Percentiles rank a stretch among this genome's conserved stretches.
phyloP scores from a whole-genome alignment of 2,797 vertebrate species.

The Acanthurus leucopareius region DNA sequence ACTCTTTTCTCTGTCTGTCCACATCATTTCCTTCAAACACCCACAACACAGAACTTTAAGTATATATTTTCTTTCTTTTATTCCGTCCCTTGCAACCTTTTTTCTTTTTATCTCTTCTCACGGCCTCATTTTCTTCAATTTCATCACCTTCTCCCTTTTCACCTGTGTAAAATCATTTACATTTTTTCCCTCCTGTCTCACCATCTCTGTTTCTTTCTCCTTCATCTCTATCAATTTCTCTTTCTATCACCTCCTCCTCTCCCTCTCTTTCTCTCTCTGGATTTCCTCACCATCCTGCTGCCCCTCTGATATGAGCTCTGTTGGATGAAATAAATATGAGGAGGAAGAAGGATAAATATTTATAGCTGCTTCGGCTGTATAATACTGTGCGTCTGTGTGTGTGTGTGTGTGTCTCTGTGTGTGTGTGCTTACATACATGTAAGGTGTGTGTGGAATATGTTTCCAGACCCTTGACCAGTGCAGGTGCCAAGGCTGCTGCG shows the following conservation, averaged over 20 bases:
- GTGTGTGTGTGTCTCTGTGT: slow-evolving; percentile 18
- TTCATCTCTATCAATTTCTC: slow-evolving; percentile 38
- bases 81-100: neutral
- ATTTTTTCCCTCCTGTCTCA: slow-evolving; percentile 12
- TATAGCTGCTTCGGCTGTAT: slow-evolving; percentile 75
- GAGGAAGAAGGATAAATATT: slow-evolving; percentile 81
- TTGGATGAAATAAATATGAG: slow-evolving; percentile 85
- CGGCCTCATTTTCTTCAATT: neutral
- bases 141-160: slow-evolving; percentile 5
- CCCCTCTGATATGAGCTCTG: slow-evolving; percentile 75
- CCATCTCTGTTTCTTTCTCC: slow-evolving; percentile 18
- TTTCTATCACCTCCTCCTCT: slow-evolving; percentile 29
- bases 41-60: neutral
- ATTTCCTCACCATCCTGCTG: slow-evolving; percentile 65
- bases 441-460: slow-evolving; percentile 34
- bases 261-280: slow-evolving; percentile 49
- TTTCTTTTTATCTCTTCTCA: neutral
- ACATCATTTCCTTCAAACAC: neutral
- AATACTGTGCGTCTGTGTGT: slow-evolving; percentile 63
- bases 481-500: slow-evolving; percentile 61
- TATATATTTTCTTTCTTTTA: neutral
- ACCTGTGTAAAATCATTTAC: slow-evolving; percentile 12
- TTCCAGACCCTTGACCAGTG: slow-evolving; percentile 60
- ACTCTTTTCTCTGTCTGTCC: neutral
- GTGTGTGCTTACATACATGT: slow-evolving; percentile 39